Evolutionary conservation across 2,113 vertebrate species (phyloP).

Genomic region (Labeo catla): DNA sequence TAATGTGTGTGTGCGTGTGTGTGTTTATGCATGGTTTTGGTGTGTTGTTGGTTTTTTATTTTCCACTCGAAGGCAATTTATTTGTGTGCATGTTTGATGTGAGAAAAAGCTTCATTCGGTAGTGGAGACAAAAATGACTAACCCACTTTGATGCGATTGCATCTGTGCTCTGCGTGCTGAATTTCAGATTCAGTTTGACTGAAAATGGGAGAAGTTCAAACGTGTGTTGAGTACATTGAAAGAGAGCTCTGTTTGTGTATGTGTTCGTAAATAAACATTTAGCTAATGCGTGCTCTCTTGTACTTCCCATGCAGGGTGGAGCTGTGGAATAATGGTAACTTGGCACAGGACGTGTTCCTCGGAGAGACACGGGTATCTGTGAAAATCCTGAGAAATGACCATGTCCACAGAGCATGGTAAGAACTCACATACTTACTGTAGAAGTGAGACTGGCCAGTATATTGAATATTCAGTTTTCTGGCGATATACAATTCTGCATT

Average conservation of each 20-base stretch:
- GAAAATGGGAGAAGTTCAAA: constrained; percentile 25
- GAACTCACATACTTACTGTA: neutral
- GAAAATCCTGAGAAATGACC: constrained; percentile 87
- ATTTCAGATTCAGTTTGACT: constrained; percentile 32
- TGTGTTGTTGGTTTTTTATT: constrained; percentile 31
- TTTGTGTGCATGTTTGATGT: constrained; percentile 39
- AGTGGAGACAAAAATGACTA: constrained; percentile 1
- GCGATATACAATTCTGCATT: neutral
- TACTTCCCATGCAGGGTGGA: constrained; percentile 83
- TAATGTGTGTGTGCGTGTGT: constrained; percentile 13
- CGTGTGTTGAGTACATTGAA: constrained; percentile 17
- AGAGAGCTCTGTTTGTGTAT: neutral
- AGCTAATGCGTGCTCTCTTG: constrained; percentile 32
- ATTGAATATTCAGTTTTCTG: neutral
- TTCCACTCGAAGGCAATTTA: neutral
- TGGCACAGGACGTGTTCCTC: constrained; percentile 94
- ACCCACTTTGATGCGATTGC: constrained; percentile 22
- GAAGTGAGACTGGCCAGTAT: neutral
- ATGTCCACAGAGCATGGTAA: constrained; percentile 93
- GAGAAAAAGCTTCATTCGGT: neutral
- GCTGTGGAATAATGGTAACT: constrained; percentile 95
- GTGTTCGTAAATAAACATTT: constrained; percentile 5
- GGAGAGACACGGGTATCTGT: constrained; percentile 94
- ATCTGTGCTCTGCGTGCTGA: neutral
- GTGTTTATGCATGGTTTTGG: constrained; percentile 38